phyloP scores from a whole-genome alignment of 2,113 vertebrate species.

The Caloenas nicobarica region DNA sequence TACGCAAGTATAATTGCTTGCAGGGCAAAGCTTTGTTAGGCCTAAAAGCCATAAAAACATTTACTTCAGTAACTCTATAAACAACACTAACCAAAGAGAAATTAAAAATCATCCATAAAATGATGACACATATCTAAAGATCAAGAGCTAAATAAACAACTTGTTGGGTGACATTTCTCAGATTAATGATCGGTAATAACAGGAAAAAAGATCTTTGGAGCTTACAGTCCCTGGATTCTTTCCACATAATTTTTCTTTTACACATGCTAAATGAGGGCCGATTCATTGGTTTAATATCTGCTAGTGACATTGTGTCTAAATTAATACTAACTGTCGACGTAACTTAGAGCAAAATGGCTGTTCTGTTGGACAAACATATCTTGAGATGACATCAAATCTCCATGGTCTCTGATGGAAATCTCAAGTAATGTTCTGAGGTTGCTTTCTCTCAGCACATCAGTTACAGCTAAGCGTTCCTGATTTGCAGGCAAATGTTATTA shows the following conservation, averaged over 20 bases:
- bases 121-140: not conserved
- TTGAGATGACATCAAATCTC: not conserved
- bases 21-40: not conserved
- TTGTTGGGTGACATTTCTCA: not conserved
- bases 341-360: not conserved
- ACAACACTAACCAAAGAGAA: not conserved
- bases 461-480: not conserved
- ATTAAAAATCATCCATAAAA: not conserved
- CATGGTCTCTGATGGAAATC: not conserved
- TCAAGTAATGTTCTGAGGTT: not conserved
- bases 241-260: slow-evolving; percentile 17
- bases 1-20: not conserved
- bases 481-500: not conserved
- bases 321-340: not conserved
- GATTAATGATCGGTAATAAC: slow-evolving; percentile 35
- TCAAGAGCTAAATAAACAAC: slow-evolving; percentile 21
- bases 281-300: slow-evolving; percentile 16
- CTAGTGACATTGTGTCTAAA: slow-evolving; percentile 4
- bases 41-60: not conserved
- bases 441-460: not conserved
- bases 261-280: not conserved
- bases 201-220: not conserved
- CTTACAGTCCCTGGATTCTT: not conserved
- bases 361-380: not conserved
- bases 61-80: slow-evolving; percentile 17